Evolutionary conservation across 1,140 invertebrate genomes (phyloP), one percentile per base, ranked within the genome.

Genomic region (Drosophila persimilis): DNA sequence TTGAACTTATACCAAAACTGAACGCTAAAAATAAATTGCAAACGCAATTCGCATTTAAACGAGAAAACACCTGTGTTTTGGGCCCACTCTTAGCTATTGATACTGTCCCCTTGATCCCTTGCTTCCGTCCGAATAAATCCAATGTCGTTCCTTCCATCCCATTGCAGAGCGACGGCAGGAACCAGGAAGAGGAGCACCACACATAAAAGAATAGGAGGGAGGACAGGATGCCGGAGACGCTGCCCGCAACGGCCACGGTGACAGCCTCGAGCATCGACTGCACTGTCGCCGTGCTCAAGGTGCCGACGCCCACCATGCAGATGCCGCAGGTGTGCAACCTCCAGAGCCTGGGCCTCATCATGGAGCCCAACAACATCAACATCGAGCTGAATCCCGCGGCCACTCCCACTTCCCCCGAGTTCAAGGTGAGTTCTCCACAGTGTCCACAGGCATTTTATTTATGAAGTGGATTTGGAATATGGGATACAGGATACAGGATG

Each of bases 1-100:
- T 13, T 39, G 11, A 84, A 85, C 83, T 74, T 81, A 88, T 88
- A 86, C 81, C 81, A 86, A 86, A 86, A 86, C 65, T 75, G 83
- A 76, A 86, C 48, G 65, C 78, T 86, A 78, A 67, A 88, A 72
- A 86, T 73, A 77, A 72, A 74, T 74, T 45, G 53, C 52, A 55
- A 41, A 56, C 41, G 80, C 65, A 53, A 83, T 78, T 74, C 61
- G 81, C 81, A 85, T 85, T 85, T 86, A 86, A 77, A 58, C 47
- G 35, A 52, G 15, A 52, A 60, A 13, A 39, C 11, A 39, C 4
- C 35, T 39, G 35, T 39, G 35, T 39, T 11, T 35, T 31, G 7
- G 1, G 29, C 7, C 29, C 29, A 31, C 29, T 31, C 29, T 31
- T 31, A 31, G 7, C 29, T 7, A 7, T 31, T 31, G 7, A 31